phyloP scores from a whole-genome alignment of 2,797 vertebrate genomes.

The Ispidina lecontei region DNA sequence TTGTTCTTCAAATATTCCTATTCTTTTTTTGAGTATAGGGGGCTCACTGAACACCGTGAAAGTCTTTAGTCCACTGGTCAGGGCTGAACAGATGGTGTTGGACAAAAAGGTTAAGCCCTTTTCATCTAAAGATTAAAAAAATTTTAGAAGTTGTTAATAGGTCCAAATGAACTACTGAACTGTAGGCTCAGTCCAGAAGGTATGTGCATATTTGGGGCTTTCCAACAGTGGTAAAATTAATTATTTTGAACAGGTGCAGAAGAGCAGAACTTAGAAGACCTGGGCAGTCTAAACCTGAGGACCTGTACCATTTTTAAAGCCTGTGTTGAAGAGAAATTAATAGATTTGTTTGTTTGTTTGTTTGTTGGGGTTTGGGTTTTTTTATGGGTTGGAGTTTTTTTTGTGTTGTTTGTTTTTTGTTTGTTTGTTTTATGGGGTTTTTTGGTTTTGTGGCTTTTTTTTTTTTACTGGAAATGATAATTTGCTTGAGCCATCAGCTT shows the following conservation, averaged over 20 bases:
- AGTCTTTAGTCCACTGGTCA: background rate
- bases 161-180: background rate
- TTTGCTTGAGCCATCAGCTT: conserved; percentile 68
- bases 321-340: background rate
- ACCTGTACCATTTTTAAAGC: background rate
- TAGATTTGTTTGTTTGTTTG: background rate
- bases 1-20: background rate
- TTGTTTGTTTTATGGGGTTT: too few relatives aligned
- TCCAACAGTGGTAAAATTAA: background rate
- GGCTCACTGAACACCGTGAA: background rate
- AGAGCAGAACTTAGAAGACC: background rate
- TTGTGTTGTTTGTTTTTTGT: too few relatives aligned
- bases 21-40: background rate
- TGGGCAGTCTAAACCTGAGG: background rate
- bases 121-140: background rate
- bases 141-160: background rate
- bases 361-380: too few relatives aligned
- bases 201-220: background rate
- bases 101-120: background rate
- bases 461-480: background rate
- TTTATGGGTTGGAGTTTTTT: too few relatives aligned
- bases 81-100: background rate
- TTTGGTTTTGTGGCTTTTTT: too few relatives aligned
- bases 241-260: background rate
- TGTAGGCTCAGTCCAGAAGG: background rate